Evolutionary conservation across 2,113 vertebrate species (phyloP), one percentile per base, ranked within the genome.

Genomic region (Peucedramus taeniatus): DNA sequence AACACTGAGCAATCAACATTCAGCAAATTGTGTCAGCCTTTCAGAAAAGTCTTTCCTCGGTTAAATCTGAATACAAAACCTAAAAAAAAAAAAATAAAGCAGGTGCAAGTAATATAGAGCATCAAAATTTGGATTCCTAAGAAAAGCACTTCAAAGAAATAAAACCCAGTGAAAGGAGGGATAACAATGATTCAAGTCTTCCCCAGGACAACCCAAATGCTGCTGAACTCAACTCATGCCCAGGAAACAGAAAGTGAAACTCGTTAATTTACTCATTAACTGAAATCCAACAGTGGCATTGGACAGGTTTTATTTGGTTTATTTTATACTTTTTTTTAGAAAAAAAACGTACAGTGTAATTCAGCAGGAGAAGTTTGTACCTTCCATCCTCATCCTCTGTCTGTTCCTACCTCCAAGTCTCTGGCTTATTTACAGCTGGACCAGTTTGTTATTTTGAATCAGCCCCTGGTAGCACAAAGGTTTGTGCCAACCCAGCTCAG

Each of bases 181-280:
- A 1, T 59, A 20, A 44, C 24, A 45, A 31, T 1, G 4, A 60
- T 31, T 71, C 1, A 2, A n/a, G 15, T 30, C 40, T 57, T 35
- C 57, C 40, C 21, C 35, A 70, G 3, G 28, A 50, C 20, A 50
- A 22, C 21, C 12, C 42, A 75, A 70, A 64, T 7, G 28, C 76
- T 59, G 59, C 40, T 10, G 30, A 20, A 50, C 10, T 17, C n/a
- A 56, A 30, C 11, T 5, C 24, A 19, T 1, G 7, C 37, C 35
- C 27, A 39, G 42, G 82, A 86, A 97, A 95, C 2, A 84, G 93
- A 96, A 96, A 96, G 59, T 40, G 83, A 96, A 95, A 96, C 75
- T 74, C 0, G 0, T 7, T 12, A 5, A 57, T 87, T 56, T 47
- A 85, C 71, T 81, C 42, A 44, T 56, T 53, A 88, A 63, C 33